Evolutionary conservation across 2,797 vertebrate genomes (phyloP).

Genomic region (Thunnus albacares): DNA sequence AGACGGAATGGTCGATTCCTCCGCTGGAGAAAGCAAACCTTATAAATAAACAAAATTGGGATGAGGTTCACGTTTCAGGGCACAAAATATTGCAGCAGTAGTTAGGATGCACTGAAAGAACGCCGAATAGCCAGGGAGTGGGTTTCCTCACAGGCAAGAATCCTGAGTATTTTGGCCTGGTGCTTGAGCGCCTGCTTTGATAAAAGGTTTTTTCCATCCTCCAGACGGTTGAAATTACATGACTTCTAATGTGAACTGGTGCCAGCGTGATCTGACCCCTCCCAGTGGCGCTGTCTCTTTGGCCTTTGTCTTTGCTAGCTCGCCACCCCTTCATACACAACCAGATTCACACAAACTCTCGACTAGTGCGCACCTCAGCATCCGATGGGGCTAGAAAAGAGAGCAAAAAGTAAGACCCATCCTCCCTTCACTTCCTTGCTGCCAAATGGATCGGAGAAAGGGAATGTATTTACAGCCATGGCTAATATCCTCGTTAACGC

Average conservation of each 20-base stretch:
- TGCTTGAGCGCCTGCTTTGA: conserved; percentile 27
- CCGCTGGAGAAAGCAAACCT: conserved; percentile 26
- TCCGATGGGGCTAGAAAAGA: conserved; percentile 5
- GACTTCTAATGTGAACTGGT: conserved; percentile 52
- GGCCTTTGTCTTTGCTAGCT: conserved; percentile 37
- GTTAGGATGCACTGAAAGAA: conserved; percentile 27
- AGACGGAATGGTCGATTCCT: conserved; percentile 44
- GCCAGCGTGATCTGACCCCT: conserved; percentile 35
- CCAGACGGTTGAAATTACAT: conserved; percentile 58
- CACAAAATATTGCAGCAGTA: conserved; percentile 18
- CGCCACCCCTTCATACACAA: conserved; percentile 10
- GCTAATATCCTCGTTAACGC: conserved; percentile 79
- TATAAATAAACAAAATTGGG: conserved; percentile 56
- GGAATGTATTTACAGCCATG: conserved; percentile 73
- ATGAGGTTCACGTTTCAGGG: conserved; percentile 39
- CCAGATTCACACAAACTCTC: conserved; percentile 8
- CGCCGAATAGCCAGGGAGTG: conserved; percentile 23
- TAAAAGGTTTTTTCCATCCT: conserved; percentile 43
- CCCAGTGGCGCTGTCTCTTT: conserved; percentile 37
- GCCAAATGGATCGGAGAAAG: conserved; percentile 65
- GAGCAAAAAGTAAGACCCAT: conserved; percentile 22
- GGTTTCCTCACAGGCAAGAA: conserved; percentile 23
- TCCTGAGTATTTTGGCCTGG: conserved; percentile 26
- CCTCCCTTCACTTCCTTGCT: conserved; percentile 41
- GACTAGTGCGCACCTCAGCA: conserved; percentile 29